phyloP scores from a whole-genome alignment of 2,113 vertebrate genomes.

The Pollimyrus isidori region DNA sequence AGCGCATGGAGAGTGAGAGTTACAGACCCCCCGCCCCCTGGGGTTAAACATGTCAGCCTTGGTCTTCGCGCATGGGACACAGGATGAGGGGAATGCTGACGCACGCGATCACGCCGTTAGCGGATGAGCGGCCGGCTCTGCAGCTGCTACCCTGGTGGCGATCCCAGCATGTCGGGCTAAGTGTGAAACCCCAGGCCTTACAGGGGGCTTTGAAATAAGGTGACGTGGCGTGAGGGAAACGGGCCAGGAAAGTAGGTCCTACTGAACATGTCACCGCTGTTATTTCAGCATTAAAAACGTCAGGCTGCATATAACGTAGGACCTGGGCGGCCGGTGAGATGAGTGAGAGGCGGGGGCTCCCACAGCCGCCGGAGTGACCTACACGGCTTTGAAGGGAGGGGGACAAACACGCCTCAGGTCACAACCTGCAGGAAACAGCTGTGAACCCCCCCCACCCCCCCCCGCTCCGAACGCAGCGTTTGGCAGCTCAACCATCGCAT shows the following conservation, averaged over 20 bases:
- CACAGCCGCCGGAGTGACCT: background rate
- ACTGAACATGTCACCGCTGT: background rate
- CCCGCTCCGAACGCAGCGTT: background rate
- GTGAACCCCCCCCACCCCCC: background rate
- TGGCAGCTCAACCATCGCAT: constrained; percentile 17
- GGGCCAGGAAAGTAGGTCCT: background rate
- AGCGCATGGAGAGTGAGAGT: background rate
- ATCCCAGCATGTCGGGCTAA: background rate
- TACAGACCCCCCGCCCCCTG: background rate
- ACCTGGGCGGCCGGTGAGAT: background rate
- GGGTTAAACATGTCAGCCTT: background rate
- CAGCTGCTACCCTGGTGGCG: background rate
- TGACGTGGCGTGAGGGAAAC: background rate
- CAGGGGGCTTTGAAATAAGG: background rate
- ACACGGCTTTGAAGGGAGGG: background rate
- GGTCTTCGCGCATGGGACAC: background rate
- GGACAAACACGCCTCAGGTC: background rate
- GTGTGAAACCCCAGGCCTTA: background rate
- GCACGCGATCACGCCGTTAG: background rate
- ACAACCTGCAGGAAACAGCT: constrained; percentile 12
- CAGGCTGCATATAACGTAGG: background rate
- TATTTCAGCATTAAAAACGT: background rate
- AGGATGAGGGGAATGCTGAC: background rate
- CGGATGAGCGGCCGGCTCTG: background rate
- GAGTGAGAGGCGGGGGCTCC: background rate